Evolutionary conservation across 2,888 invertebrate genomes (phyloP).

Genomic region (Perizoma flavofasciatum): DNA sequence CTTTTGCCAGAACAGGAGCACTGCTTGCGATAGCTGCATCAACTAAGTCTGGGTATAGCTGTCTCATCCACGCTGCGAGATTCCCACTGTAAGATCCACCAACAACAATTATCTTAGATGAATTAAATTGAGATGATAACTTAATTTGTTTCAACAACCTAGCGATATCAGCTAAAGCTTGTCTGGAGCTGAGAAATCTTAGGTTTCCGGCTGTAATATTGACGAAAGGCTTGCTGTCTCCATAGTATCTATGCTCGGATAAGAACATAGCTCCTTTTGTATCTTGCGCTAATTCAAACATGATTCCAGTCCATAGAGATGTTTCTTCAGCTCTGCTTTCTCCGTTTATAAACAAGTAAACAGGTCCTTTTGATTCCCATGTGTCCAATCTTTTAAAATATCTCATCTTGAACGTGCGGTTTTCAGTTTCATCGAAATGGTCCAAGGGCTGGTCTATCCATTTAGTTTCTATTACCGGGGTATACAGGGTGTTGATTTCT

Average conservation of each 20-base stretch:
- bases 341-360: slow-evolving; percentile 68
- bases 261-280: slow-evolving; percentile 69
- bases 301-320: slow-evolving; percentile 59
- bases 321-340: slow-evolving; percentile 56
- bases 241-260: slow-evolving; percentile 73
- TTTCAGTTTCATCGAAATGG: slow-evolving; percentile 61
- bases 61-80: slow-evolving; percentile 72
- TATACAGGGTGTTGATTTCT: too few species aligned
- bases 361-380: slow-evolving; percentile 61
- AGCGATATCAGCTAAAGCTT: slow-evolving; percentile 70
- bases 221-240: slow-evolving; percentile 65
- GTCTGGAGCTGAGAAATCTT: slow-evolving; percentile 62
- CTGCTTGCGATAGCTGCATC: slow-evolving; percentile 73
- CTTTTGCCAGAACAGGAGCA: slow-evolving; percentile 70
- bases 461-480: slow-evolving; percentile 32
- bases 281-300: slow-evolving; percentile 68
- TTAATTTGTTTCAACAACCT: slow-evolving; percentile 55
- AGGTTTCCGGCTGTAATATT: slow-evolving; percentile 55
- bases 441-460: slow-evolving; percentile 69
- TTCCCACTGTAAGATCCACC: slow-evolving; percentile 75
- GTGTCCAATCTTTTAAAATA: slow-evolving; percentile 64
- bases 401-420: slow-evolving; percentile 65
- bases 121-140: slow-evolving; percentile 45
- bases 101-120: slow-evolving; percentile 67
- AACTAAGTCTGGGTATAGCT: slow-evolving; percentile 66